These are phyloP conservation scores for Alfaro cultratus DNA, from an alignment of 2,797 vertebrate species.

Conservation along the genomic window DNA sequence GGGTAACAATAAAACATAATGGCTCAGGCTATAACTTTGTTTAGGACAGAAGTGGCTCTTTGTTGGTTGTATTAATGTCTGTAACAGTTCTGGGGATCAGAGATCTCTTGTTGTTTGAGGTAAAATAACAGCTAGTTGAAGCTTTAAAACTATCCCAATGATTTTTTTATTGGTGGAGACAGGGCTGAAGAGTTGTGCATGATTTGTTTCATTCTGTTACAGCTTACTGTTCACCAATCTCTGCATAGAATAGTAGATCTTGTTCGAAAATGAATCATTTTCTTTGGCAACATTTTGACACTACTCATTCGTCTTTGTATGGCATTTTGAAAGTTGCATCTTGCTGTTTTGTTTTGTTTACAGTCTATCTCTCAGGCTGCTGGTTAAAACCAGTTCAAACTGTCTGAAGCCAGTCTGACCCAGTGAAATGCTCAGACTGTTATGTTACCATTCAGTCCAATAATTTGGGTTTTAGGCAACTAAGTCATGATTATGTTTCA, in stretches of 20 bases:
- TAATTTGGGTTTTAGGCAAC: neutral
- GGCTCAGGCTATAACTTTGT: neutral
- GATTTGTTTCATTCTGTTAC: neutral
- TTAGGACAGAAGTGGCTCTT: neutral
- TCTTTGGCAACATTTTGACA: neutral
- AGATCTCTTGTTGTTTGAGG: neutral
- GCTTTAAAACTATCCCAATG: neutral
- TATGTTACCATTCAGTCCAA: neutral
- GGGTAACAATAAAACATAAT: conserved; percentile 1
- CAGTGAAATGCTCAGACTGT: neutral
- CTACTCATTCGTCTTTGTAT: neutral
- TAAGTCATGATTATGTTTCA: neutral
- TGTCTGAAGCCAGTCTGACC: neutral
- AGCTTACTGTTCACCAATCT: neutral
- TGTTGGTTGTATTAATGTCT: neutral
- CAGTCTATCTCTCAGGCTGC: neutral
- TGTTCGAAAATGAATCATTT: neutral
- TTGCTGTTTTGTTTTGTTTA: neutral
- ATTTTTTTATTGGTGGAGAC: neutral
- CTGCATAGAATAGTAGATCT: neutral
- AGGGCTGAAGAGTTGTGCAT: neutral
- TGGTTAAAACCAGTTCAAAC: neutral
- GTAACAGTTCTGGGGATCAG: neutral
- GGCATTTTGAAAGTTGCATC: neutral
- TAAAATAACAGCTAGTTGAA: neutral